Conservation (phyloP, 2,113 vertebrate species). For the Microtus montanus region DNA sequence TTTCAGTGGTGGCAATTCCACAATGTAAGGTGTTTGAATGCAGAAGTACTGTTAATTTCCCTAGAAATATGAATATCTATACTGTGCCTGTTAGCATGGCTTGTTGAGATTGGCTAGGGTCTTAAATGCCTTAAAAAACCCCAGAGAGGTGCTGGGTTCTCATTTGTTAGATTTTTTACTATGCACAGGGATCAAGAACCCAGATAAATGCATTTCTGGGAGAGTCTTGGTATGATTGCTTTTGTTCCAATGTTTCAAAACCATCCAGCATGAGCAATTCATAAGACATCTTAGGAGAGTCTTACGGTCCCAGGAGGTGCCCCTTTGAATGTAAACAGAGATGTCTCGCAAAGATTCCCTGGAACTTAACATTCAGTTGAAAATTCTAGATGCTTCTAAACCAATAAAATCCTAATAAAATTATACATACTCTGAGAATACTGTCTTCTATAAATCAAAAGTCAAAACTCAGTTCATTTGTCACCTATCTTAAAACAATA, state of each 20-base stretch:
- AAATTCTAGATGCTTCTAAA: slow-evolving; percentile 30
- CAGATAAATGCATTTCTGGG: slow-evolving; percentile 33
- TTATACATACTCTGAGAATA: neutral
- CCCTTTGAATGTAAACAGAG: slow-evolving; percentile 18
- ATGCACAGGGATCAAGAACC: neutral
- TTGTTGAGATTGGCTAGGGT: neutral
- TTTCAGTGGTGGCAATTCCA: slow-evolving; percentile 28
- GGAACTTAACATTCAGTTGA: slow-evolving; percentile 26
- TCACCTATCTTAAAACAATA: neutral
- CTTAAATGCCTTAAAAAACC: neutral
- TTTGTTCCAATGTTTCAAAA: slow-evolving; percentile 16
- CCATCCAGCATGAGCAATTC: neutral
- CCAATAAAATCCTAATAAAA: slow-evolving; percentile 39
- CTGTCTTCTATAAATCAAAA: neutral
- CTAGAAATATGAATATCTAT: slow-evolving; percentile 4
- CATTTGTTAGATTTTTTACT: slow-evolving; percentile 7
- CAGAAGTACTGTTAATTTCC: slow-evolving; percentile 10
- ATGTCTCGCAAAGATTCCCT: slow-evolving; percentile 28
- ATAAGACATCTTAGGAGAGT: slow-evolving; percentile 71
- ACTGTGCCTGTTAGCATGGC: slow-evolving; percentile 6
- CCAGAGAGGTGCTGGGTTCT: neutral
- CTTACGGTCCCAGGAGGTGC: slow-evolving; percentile 46
- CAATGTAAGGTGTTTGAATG: slow-evolving; percentile 1
- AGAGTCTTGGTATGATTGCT: slow-evolving; percentile 22
- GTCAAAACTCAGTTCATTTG: slow-evolving; percentile 26